A percentile compares a stretch with the other conserved stretches of the same genome.
These are phyloP conservation scores for Chionomys nivalis DNA, from an alignment of 2,113 vertebrate species.

Conservation along the genomic window DNA sequence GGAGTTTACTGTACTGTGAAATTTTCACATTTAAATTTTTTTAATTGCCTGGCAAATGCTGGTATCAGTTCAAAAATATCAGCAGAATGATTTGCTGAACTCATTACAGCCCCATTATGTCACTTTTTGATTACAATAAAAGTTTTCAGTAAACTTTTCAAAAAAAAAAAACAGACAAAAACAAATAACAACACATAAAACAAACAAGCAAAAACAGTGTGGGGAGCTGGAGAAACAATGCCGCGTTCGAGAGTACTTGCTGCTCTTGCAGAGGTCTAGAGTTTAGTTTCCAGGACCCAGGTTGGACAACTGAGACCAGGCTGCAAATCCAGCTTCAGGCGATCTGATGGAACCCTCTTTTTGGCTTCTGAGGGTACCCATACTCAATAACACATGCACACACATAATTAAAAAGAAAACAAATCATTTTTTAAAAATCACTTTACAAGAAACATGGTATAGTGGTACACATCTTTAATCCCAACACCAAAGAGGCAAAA, in stretches of 20 bases:
- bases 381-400: neutral
- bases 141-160: constrained; percentile 89
- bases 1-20: constrained; percentile 94
- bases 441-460: neutral
- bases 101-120: constrained; percentile 89
- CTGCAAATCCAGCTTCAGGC: neutral
- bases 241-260: neutral
- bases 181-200: neutral
- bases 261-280: neutral
- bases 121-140: constrained; percentile 94
- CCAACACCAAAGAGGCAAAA: no score
- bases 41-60: constrained; percentile 90
- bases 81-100: constrained; percentile 86
- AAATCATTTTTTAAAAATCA: neutral
- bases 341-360: neutral
- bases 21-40: constrained; percentile 89
- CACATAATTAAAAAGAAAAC: neutral
- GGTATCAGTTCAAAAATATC: constrained; percentile 87
- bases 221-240: neutral
- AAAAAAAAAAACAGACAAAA: no score
- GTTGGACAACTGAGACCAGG: neutral
- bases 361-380: neutral
- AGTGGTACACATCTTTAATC: neutral
- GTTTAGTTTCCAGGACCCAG: neutral
- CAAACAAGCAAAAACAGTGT: neutral